Evolutionary conservation across 2,113 vertebrate species (phyloP), one percentile per base, ranked within the genome.

Genomic region (Chauna torquata): DNA sequence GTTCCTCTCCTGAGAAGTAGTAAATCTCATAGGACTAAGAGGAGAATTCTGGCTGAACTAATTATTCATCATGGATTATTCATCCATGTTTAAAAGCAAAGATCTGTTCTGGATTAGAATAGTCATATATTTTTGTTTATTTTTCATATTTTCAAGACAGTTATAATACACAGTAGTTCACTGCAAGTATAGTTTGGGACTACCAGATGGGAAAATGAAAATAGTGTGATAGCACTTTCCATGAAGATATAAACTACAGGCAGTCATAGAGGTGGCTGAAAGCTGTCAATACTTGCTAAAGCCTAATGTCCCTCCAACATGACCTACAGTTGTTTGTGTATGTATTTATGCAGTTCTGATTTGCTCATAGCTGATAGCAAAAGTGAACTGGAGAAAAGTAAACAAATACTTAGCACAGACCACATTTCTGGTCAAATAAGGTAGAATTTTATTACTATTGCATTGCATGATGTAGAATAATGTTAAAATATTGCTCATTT

Each of bases 51-150:
- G 32, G 9, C 40, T 62, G 61, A 81, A 86, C 94, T 71, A 92
- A 92, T 90, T 92, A 92, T 91, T 94, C 77, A 94, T 38, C 12
- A 88, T 27, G 23, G 50, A 84, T 64, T 86, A 75, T 83, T 81
- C 64, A 88, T 54, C 16, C 20, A 78, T 61, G 83, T 94, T 83
- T 75, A 78, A 95, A 90, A 61, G 16, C 3, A 24, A 75, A 81
- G 50, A 44, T 66, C 55, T 74, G 1, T 10, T 90, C 42, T 28
- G 3, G 58, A 59, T 91, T 72, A 75, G 16, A 68, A 66, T 20
- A 70, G 12, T 20, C 14, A 66, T 65, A 62, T 47, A 77, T 92
- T 82, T 70, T 50, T 20, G 59, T 82, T 92, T 82, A 70, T 74
- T 54, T 19, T 66, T 83, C 17, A 40, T 24, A 59, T 86, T 71